Percentiles rank a stretch among this genome's conserved stretches.
phyloP scores from a whole-genome alignment of 23 tunicate species.

The Ciona savignyi region DNA sequence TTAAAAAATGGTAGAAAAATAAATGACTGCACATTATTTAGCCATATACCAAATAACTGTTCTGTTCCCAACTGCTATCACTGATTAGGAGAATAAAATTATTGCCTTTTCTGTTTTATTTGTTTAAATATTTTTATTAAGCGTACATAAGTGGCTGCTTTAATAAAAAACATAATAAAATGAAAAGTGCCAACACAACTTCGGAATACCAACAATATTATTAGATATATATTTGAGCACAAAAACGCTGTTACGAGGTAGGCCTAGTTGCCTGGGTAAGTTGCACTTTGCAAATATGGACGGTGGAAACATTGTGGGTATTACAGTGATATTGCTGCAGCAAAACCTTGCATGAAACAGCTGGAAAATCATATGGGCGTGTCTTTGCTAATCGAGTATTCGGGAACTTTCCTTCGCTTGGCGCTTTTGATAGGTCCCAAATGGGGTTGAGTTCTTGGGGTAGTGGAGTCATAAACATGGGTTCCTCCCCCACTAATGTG shows the following conservation, averaged over 20 bases:
- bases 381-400: slow-evolving; percentile 5
- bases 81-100: too few relatives aligned
- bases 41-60: too few relatives aligned
- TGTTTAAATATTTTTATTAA: neutral
- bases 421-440: slow-evolving; percentile 67
- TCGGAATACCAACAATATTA: neutral
- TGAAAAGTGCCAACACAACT: neutral
- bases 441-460: slow-evolving; percentile 13
- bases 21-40: too few relatives aligned
- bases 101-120: too few relatives aligned
- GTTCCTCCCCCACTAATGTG: slow-evolving; percentile 33
- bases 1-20: too few relatives aligned
- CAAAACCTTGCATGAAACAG: slow-evolving; percentile 9
- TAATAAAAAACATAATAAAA: too few relatives aligned
- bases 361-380: neutral
- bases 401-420: slow-evolving; percentile 63
- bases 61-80: too few relatives aligned
- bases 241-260: neutral
- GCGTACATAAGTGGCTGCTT: neutral
- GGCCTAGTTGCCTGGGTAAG: slow-evolving; percentile 16
- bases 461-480: slow-evolving; percentile 4
- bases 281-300: neutral
- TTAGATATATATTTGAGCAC: neutral
- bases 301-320: slow-evolving; percentile 21
- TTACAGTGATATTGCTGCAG: neutral